Conservation (phyloP, 2,113 vertebrate genomes). For the Trematocara nigrifrons region DNA sequence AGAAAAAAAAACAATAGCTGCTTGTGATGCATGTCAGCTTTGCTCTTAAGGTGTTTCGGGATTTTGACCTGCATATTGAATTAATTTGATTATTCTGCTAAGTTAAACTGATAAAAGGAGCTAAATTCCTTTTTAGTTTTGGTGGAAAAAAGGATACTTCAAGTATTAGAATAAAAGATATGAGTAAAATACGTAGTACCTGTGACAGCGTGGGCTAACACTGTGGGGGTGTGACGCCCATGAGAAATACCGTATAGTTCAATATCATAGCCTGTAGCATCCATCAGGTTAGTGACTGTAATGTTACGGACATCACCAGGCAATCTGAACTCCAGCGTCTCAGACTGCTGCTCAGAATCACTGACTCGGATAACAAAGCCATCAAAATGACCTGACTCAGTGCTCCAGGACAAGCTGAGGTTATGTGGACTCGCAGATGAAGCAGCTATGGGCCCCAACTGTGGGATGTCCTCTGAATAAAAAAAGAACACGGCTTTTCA, state of each 20-base stretch:
- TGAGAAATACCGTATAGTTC: constrained; percentile 72
- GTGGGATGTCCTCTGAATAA: constrained; percentile 70
- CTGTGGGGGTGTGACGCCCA: constrained; percentile 65
- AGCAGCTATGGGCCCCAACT: constrained; percentile 64
- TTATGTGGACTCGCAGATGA: constrained; percentile 63
- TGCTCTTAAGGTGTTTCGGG: not conserved
- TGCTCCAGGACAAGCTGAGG: constrained; percentile 72
- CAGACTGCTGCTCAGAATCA: constrained; percentile 67
- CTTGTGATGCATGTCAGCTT: constrained; percentile 2
- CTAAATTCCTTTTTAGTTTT: not conserved
- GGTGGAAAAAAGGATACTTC: not conserved
- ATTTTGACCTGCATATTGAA: not conserved
- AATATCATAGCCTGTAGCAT: constrained; percentile 70
- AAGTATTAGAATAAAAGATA: not conserved
- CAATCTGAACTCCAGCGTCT: constrained; percentile 66
- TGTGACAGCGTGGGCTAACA: constrained; percentile 65
- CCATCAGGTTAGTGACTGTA: constrained; percentile 65
- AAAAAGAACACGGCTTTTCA: constrained; percentile 51
- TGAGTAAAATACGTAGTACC: constrained; percentile 67
- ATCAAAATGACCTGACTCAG: constrained; percentile 70
- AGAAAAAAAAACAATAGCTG: not conserved
- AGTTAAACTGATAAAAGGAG: not conserved
- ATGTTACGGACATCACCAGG: constrained; percentile 44
- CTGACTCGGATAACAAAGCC: constrained; percentile 70
- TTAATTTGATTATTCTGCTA: not conserved